phyloP scores from a whole-genome alignment of 2,888 invertebrate species.

The Campopleginae sp. region DNA sequence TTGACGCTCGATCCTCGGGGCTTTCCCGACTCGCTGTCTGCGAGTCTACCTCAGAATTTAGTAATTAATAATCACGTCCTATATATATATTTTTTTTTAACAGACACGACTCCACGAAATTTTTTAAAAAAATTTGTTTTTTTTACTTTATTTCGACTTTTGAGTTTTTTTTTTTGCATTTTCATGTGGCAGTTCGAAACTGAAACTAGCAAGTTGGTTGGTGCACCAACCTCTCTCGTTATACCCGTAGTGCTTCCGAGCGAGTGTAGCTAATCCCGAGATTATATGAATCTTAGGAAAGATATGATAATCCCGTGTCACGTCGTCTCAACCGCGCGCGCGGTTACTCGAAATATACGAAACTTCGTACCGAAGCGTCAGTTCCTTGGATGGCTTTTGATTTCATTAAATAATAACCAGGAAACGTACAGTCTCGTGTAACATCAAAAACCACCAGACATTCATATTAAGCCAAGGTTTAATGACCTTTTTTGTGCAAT shows the following conservation, averaged over 20 bases:
- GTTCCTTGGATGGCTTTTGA: neutral
- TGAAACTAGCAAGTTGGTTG: slow-evolving; percentile 6
- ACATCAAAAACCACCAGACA: neutral
- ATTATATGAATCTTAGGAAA: slow-evolving; percentile 26
- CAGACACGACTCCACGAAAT: no score
- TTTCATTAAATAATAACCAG: slow-evolving; percentile 1
- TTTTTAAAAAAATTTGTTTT: no score
- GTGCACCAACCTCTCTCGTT: neutral
- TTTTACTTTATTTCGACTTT: no score
- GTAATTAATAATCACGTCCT: no score
- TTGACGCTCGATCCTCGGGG: no score
- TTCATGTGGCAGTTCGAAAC: neutral
- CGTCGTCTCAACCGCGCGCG: neutral
- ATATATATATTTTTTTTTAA: no score
- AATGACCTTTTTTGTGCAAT: neutral
- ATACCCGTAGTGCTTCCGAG: slow-evolving; percentile 9
- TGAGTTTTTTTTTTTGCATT: no score
- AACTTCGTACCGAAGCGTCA: slow-evolving; percentile 7
- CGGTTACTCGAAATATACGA: slow-evolving; percentile 10
- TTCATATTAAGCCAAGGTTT: neutral
- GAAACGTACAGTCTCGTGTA: neutral
- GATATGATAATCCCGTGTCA: slow-evolving; percentile 24
- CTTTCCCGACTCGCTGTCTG: no score
- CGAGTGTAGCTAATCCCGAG: slow-evolving; percentile 17
- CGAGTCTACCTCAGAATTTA: no score